Evolutionary conservation across 2,113 vertebrate species (phyloP), one percentile per base, ranked within the genome.

Genomic region (Galeopterus variegatus): DNA sequence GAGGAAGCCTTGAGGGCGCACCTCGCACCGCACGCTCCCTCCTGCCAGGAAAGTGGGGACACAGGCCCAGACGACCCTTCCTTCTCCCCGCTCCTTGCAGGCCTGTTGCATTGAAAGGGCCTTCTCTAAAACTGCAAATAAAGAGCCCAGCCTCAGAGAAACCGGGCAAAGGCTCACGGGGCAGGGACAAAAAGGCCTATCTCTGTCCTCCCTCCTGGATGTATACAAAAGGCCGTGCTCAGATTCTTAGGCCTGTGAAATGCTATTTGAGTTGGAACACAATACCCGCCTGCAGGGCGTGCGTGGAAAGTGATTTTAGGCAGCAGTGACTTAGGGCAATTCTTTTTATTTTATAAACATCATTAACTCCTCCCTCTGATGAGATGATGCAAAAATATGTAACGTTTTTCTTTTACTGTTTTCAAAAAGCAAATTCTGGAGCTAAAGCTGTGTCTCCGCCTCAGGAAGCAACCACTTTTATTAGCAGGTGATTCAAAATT

Each of bases 161-260:
- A 91, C 95, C 85, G 67, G 90, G 94, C 67, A 69, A 23, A 96
- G 70, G 62, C 95, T 96, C 94, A 91, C 93, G 28, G 95, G 50
- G 21, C 65, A 86, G 94, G 93, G 50, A 69, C 95, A 93, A 90
- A 98, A 41, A 97, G 87, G 52, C 80, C 95, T 11, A 75, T 95
- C 50, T 93, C 81, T 97, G 96, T 96, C 81, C 69, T 95, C 7
- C 2, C 75, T 48, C 77, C 97, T 75, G 76, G 88, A 91, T 83
- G 88, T 72, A 8, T 18, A 93, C 90, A 97, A 92, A 75, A 65
- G 64, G 89, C 94, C 67, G 6, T 13, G 64, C 91, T 60, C 76
- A 12, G 79, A 82, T 83, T 83, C 94, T 75, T 70, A 96, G 95
- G 89, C 83, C 95, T 90, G 89, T 48, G 93, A 93, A 94, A 79